Evolutionary conservation across 2,113 vertebrate genomes (phyloP).

Genomic region (Nymphicus hollandicus): DNA sequence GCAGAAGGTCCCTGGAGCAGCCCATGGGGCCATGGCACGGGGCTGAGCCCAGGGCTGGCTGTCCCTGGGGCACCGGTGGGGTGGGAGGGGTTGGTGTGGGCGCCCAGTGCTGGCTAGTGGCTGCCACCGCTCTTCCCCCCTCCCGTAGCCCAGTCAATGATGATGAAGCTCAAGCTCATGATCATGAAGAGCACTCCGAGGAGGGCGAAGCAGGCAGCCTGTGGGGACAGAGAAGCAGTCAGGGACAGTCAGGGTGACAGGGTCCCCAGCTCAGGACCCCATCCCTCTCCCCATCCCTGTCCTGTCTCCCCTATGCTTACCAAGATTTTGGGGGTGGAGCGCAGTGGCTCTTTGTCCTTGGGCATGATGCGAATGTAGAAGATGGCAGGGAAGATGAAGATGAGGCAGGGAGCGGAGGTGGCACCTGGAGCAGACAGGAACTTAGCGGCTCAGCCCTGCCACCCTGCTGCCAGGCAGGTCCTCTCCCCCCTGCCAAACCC

Average conservation of each 20-base stretch:
- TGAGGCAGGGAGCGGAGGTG: constrained; percentile 95
- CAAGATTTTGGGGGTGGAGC: constrained; percentile 88
- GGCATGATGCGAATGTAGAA: constrained; percentile 98
- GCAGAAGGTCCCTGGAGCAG: background rate
- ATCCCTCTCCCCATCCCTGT: fast-evolving
- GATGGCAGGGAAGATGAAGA: constrained; percentile 97
- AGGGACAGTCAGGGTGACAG: background rate
- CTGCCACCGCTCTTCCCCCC: constrained; percentile 75
- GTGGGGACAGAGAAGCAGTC: background rate
- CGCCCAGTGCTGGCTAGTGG: constrained; percentile 78
- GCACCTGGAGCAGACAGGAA: constrained; percentile 82
- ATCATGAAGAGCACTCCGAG: constrained; percentile 92
- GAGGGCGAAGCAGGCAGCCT: constrained; percentile 90
- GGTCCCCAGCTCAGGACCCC: background rate
- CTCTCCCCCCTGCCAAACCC: background rate
- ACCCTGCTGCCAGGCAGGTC: background rate
- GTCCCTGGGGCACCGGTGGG: background rate
- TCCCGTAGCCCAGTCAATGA: constrained; percentile 90
- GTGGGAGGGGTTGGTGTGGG: background rate
- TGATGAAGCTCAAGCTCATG: constrained; percentile 97
- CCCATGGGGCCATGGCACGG: constrained; percentile 27
- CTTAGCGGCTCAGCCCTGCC: background rate
- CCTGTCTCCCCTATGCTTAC: constrained; percentile 64
- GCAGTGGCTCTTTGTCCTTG: constrained; percentile 88
- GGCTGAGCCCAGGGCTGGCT: background rate